Evolutionary conservation across 2,113 vertebrate species (phyloP).

Genomic region (Irena cyanogastra): DNA sequence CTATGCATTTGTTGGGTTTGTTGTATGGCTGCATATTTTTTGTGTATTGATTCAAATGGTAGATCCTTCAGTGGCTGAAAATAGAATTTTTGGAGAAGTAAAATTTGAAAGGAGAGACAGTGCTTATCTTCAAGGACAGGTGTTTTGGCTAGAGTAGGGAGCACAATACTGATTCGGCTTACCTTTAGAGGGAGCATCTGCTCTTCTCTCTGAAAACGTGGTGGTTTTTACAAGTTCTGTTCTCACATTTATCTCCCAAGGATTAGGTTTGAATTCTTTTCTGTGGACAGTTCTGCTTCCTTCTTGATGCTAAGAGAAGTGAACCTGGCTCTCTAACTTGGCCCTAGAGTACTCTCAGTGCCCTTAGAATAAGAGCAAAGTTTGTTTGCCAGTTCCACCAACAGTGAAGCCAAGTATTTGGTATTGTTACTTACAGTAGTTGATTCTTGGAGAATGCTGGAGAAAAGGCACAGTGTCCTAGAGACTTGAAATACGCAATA

Average conservation of each 20-base stretch:
- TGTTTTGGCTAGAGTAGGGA: neutral
- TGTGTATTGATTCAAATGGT: neutral
- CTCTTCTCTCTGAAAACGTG: neutral
- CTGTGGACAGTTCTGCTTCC: neutral
- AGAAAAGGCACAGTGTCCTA: neutral
- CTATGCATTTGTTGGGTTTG: neutral
- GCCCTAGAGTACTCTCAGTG: neutral
- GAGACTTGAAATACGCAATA: neutral
- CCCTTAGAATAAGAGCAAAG: neutral
- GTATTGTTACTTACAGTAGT: neutral
- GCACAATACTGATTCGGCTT: neutral
- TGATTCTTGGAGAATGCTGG: neutral
- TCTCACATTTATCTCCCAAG: neutral
- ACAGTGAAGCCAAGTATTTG: neutral
- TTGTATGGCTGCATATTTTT: neutral
- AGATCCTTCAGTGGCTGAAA: neutral
- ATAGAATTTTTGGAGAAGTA: neutral
- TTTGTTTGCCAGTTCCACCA: neutral
- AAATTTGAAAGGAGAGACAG: neutral
- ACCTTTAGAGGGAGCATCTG: neutral
- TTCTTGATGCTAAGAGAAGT: neutral
- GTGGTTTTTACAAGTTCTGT: neutral
- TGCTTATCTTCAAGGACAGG: neutral
- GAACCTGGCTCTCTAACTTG: neutral
- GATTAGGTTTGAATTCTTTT: neutral